Evolutionary conservation across 2,888 invertebrate genomes (phyloP), one percentile per base, ranked within the genome.

Genomic region (Brenthis ino): DNA sequence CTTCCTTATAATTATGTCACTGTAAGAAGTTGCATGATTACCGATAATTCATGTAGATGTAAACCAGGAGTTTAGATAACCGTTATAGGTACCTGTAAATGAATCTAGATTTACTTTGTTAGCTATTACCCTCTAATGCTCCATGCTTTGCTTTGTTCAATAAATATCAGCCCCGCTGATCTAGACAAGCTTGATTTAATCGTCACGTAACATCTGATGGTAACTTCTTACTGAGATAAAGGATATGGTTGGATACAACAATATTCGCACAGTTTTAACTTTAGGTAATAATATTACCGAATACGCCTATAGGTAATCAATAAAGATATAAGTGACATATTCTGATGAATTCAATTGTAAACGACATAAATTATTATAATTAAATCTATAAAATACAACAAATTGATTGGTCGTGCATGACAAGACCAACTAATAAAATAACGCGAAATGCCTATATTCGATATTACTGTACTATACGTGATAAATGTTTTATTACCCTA

Each of bases 121-220:
- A 54, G 33, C 77, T 77, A 79, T 82, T 81, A 85, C 82, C 82
- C 82, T 81, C 53, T 43, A 82, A 81, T 74, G 85, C 85, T 89
- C 86, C 73, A 86, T 85, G 85, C 86, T 88, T 83, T 6, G 60
- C 50, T 83, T 87, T 88, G 86, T 89, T 86, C 80, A 88, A 89
- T 90, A 85, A 83, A 79, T 83, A 86, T 85, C 84, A 80, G 80
- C 83, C 80, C 78, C 74, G 72, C 77, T 71, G 77, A 83, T 83
- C 84, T 67, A 79, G 76, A 79, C 80, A 87, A 85, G 82, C 87
- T 83, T 89, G 73, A 85, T 83, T 89, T 81, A 88, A 87, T 87
- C 77, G 81, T 83, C 83, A 85, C 85, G 81, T 84, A 81, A 82
- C 82, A 81, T 81, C 80, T 73, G 80, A 81, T 81, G 76, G 33